Percentiles rank a stretch among this genome's conserved stretches.
phyloP scores from a whole-genome alignment of 2,888 invertebrate genomes.

The Euzophera pinguis region DNA sequence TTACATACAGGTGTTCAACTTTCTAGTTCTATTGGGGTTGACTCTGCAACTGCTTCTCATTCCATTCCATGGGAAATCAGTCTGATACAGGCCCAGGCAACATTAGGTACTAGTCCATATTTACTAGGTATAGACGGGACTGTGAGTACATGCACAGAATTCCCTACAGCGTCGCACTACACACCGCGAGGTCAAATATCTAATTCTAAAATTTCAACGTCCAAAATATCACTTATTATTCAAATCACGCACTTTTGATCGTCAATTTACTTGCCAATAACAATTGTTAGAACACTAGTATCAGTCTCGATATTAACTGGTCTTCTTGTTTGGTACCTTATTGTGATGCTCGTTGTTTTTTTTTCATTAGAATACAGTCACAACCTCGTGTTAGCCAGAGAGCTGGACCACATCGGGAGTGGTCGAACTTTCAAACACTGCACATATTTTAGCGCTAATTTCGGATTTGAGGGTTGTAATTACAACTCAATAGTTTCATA shows the following conservation, averaged over 20 bases:
- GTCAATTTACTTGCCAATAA: slow-evolving; percentile 42
- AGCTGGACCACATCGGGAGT: background rate
- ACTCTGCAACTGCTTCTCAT: background rate
- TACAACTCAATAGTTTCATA: background rate
- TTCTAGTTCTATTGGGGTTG: background rate
- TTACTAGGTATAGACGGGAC: slow-evolving; percentile 18
- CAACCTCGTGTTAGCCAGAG: slow-evolving; percentile 16
- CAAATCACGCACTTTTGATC: slow-evolving; percentile 33
- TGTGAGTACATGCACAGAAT: slow-evolving; percentile 18
- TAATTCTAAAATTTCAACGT: slow-evolving; percentile 34
- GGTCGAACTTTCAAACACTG: background rate
- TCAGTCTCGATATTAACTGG: slow-evolving; percentile 34
- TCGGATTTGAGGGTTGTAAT: background rate
- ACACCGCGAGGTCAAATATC: slow-evolving; percentile 45
- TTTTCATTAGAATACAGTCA: slow-evolving; percentile 40
- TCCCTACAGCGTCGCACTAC: slow-evolving; percentile 9
- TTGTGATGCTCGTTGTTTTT: slow-evolving; percentile 29
- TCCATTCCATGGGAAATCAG: slow-evolving; percentile 11
- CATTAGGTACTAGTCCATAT: slow-evolving; percentile 7
- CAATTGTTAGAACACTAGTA: slow-evolving; percentile 33
- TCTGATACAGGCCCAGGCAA: slow-evolving; percentile 13
- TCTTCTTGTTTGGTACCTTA: slow-evolving; percentile 27
- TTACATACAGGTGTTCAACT: too few relatives aligned
- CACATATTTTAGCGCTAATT: slow-evolving; percentile 8
- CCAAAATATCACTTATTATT: slow-evolving; percentile 42